Evolutionary conservation across 2,797 vertebrate genomes (phyloP).

Genomic region (Platyrinchus mystaceus): DNA sequence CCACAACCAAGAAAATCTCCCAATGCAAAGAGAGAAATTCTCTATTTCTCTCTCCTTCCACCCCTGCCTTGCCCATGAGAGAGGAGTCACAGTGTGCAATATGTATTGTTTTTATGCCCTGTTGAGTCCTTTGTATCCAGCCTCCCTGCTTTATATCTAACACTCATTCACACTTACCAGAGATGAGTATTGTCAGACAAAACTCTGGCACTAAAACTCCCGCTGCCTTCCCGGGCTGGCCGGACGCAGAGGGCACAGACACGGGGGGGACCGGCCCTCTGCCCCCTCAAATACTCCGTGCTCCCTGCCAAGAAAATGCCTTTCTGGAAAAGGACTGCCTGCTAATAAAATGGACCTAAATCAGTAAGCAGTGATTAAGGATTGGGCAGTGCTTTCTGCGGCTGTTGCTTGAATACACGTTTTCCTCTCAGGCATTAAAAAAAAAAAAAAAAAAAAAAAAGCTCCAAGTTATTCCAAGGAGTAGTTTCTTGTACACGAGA

Average conservation of each 20-base stretch:
- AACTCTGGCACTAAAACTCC: conserved; percentile 27
- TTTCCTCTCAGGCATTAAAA: not conserved
- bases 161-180: conserved; percentile 45
- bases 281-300: conserved; percentile 31
- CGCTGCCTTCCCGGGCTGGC: conserved; percentile 3
- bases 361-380: conserved; percentile 77
- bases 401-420: not conserved
- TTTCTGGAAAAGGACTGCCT: conserved; percentile 69
- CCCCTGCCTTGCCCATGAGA: conserved; percentile 19
- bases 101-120: conserved; percentile 43
- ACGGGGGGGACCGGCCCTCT: not conserved
- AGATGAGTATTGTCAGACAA: conserved; percentile 27
- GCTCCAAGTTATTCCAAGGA: not conserved
- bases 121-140: conserved; percentile 29
- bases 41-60: conserved; percentile 26
- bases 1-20: not conserved
- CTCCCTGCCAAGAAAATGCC: conserved; percentile 70
- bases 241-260: not conserved
- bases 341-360: conserved; percentile 71
- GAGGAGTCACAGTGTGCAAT: conserved; percentile 35
- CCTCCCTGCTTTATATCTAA: not conserved
- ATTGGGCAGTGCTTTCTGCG: conserved; percentile 21
- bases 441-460: not conserved
- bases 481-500: not conserved
- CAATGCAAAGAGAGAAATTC: not conserved